A percentile compares a stretch with the other conserved stretches of the same genome.
These are phyloP conservation scores for Heterotis niloticus DNA, from an alignment of 2,113 vertebrate species.

Conservation along the genomic window DNA sequence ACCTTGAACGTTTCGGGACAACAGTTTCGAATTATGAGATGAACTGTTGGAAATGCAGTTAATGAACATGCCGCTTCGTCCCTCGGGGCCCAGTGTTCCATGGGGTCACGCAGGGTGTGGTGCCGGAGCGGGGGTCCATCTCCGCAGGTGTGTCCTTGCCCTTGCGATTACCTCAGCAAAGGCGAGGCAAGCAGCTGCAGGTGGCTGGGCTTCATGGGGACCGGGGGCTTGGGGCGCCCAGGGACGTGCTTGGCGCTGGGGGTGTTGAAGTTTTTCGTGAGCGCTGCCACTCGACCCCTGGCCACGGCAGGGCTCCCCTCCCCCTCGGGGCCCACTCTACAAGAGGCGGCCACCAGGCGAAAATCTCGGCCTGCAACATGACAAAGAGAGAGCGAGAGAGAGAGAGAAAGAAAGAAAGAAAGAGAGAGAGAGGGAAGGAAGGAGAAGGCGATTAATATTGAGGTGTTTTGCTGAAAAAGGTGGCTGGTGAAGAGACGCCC, in stretches of 20 bases:
- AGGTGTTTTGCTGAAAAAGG: background rate
- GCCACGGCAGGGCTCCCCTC: constrained; percentile 31
- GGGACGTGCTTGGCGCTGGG: constrained; percentile 29
- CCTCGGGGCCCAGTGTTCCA: constrained; percentile 23
- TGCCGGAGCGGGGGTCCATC: background rate
- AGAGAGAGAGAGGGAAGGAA: background rate
- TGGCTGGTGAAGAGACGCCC: background rate
- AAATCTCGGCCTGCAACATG: constrained; percentile 41
- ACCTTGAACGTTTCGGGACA: background rate
- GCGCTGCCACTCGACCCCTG: constrained; percentile 63
- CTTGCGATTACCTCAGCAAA: constrained; percentile 60
- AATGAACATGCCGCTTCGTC: background rate
- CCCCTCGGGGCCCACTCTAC: constrained; percentile 29
- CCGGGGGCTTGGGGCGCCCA: constrained; percentile 54
- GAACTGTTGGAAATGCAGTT: background rate
- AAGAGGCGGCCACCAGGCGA: constrained; percentile 34
- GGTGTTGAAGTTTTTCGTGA: constrained; percentile 63
- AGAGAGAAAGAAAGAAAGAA: constrained; percentile 9
- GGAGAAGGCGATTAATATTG: background rate
- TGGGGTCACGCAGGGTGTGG: background rate
- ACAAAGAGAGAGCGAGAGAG: constrained; percentile 13
- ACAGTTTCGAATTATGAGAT: no score
- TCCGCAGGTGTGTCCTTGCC: constrained; percentile 2
- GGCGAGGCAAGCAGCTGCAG: constrained; percentile 52
- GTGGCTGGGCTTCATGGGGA: constrained; percentile 63